These are phyloP conservation scores for Eupithecia pulchellata DNA, from an alignment of 2,888 invertebrate species.

Conservation along the genomic window DNA sequence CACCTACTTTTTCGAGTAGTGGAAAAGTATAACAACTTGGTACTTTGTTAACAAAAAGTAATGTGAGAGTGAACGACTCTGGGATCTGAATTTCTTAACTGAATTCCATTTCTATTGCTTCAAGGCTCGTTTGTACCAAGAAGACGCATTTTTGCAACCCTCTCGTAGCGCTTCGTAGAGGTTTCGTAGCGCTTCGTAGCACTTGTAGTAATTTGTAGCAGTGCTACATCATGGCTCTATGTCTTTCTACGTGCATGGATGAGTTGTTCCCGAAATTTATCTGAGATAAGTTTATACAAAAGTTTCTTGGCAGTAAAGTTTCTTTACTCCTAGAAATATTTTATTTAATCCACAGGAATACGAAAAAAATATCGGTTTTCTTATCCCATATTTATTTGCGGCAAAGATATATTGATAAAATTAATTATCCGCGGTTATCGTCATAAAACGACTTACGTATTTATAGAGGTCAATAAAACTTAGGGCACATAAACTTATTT, in stretches of 20 bases:
- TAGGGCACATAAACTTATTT: conserved; percentile 30
- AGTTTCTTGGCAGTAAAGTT: conserved; percentile 30
- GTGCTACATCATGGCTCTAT: conserved; percentile 1
- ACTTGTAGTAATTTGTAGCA: conserved; percentile 12
- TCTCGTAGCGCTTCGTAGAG: neutral
- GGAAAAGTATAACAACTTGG: conserved; percentile 18
- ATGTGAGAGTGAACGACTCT: conserved; percentile 7
- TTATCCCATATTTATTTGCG: neutral
- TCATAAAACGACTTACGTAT: conserved; percentile 27
- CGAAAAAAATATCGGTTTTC: neutral
- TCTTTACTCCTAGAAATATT: neutral
- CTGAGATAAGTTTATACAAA: conserved; percentile 14
- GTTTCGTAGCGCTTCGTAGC: conserved; percentile 9
- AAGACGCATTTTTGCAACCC: neutral
- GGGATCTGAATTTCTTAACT: neutral
- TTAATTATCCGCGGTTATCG: conserved; percentile 21
- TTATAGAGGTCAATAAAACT: conserved; percentile 27
- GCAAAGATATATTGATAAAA: conserved; percentile 18
- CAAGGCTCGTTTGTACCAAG: neutral
- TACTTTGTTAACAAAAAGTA: conserved; percentile 6
- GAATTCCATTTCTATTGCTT: conserved; percentile 5
- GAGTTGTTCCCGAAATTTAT: conserved; percentile 18
- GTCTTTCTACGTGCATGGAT: neutral
- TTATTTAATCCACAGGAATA: neutral
- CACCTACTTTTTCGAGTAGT: conserved; percentile 12